Evolutionary conservation across 2,797 vertebrate species (phyloP).

Genomic region (Sebastes melanostomus): DNA sequence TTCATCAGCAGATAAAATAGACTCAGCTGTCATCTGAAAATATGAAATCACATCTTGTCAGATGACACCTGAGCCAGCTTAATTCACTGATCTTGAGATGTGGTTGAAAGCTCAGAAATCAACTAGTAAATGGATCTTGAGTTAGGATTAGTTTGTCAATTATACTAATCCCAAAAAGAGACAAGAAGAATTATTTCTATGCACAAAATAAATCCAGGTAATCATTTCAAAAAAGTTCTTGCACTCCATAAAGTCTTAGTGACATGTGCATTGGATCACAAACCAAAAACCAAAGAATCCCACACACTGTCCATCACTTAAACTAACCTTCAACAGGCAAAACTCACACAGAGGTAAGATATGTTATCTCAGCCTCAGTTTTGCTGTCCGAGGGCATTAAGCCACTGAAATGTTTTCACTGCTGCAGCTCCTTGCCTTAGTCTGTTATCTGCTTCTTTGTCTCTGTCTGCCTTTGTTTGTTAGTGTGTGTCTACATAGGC

Average conservation of each 20-base stretch:
- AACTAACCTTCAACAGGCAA: background rate
- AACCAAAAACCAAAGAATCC: background rate
- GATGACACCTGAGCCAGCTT: background rate
- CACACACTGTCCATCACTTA: background rate
- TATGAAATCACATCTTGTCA: background rate
- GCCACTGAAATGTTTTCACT: slow-evolving; percentile 1
- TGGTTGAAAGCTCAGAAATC: background rate
- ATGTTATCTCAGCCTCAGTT: background rate
- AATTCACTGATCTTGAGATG: background rate
- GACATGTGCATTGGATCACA: background rate
- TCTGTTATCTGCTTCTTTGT: slow-evolving; percentile 11
- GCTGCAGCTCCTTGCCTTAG: slow-evolving; percentile 1
- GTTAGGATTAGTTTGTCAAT: background rate
- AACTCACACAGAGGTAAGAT: background rate
- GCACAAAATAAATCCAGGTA: background rate
- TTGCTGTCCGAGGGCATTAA: background rate
- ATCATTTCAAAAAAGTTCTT: background rate
- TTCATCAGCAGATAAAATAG: background rate
- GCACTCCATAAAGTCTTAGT: background rate
- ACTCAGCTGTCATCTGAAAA: background rate
- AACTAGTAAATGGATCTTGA: background rate
- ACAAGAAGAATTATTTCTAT: background rate
- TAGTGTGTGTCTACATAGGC: background rate
- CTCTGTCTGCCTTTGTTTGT: slow-evolving; percentile 33
- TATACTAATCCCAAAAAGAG: background rate